A percentile compares a stretch with the other conserved stretches of the same genome.
Evolutionary conservation across 2,797 vertebrate species (phyloP).

Genomic region (Acanthopagrus latus): DNA sequence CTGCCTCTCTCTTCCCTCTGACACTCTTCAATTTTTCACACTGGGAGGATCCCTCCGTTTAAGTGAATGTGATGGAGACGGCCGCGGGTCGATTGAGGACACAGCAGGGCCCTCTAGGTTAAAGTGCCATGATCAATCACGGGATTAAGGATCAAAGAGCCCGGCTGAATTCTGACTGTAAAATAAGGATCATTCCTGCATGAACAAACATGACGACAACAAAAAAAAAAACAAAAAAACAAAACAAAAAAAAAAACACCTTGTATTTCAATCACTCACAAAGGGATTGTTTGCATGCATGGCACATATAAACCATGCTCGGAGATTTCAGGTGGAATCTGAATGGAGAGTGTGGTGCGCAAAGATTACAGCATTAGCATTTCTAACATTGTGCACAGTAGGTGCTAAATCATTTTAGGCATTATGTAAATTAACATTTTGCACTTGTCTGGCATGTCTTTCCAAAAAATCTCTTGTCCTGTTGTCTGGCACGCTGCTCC

Average conservation of each 20-base stretch:
- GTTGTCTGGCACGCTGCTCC: conserved; percentile 26
- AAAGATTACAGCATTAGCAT: conserved; percentile 52
- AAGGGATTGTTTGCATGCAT: conserved; percentile 12
- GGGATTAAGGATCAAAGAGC: conserved; percentile 67
- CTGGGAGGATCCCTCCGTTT: conserved; percentile 61
- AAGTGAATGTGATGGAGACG: conserved; percentile 71
- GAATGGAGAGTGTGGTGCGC: neutral
- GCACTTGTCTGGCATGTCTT: conserved; percentile 29
- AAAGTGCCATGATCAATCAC: conserved; percentile 74
- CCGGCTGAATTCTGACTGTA: conserved; percentile 42
- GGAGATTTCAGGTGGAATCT: conserved; percentile 16
- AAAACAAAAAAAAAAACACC: neutral
- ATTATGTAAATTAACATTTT: conserved; percentile 46
- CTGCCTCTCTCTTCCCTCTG: conserved; percentile 29
- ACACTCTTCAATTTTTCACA: conserved; percentile 67
- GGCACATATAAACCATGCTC: neutral
- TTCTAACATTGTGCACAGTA: conserved; percentile 24
- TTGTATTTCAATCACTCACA: conserved; percentile 11
- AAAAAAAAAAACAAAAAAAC: neutral
- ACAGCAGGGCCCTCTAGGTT: conserved; percentile 65
- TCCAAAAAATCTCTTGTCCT: conserved; percentile 25
- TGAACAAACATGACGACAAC: conserved; percentile 27
- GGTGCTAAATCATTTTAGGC: conserved; percentile 28
- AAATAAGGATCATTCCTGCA: conserved; percentile 28
- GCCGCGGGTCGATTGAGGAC: conserved; percentile 70